phyloP scores from a whole-genome alignment of 2,113 vertebrate species.

The Xiphias gladius region DNA sequence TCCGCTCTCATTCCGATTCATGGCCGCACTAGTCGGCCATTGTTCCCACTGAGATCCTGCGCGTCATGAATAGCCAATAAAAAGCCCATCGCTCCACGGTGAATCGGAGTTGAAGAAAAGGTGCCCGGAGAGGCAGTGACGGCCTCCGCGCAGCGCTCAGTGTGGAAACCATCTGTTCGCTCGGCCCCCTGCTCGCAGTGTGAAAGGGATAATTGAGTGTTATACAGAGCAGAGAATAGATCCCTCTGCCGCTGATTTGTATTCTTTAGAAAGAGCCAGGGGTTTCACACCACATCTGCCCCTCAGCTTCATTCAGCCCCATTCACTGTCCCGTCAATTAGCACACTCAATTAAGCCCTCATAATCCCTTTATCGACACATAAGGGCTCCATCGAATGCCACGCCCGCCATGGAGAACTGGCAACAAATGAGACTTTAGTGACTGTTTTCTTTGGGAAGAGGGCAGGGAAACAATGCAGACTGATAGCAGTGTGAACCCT shows the following conservation, averaged over 20 bases:
- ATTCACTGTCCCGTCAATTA: conserved; percentile 87
- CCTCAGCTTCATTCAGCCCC: conserved; percentile 81
- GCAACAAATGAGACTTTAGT: conserved; percentile 90
- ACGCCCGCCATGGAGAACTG: conserved; percentile 72
- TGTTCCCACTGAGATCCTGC: conserved; percentile 67
- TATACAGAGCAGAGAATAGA: conserved; percentile 85
- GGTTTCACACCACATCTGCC: conserved; percentile 95
- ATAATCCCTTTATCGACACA: conserved; percentile 88
- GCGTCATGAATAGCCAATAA: conserved; percentile 87
- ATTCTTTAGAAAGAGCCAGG: conserved; percentile 85
- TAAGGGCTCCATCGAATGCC: conserved; percentile 72
- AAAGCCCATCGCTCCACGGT: conserved; percentile 64
- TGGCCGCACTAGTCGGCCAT: conserved; percentile 69
- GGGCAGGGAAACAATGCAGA: conserved; percentile 80
- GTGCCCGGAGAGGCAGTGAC: conserved; percentile 7
- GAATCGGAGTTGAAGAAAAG: conserved; percentile 85
- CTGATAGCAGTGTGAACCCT: conserved; percentile 79
- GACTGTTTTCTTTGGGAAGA: conserved; percentile 77
- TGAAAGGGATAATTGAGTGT: conserved; percentile 91
- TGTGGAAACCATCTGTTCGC: conserved; percentile 91
- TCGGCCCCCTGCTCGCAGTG: conserved; percentile 29
- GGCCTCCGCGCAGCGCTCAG: conserved; percentile 82
- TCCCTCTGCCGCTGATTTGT: conserved; percentile 84
- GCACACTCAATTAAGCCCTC: conserved; percentile 94
- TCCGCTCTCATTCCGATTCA: conserved; percentile 81